Evolutionary conservation across 2,888 invertebrate genomes (phyloP), one percentile per base, ranked within the genome.

Genomic region (Oligia latruncula): DNA sequence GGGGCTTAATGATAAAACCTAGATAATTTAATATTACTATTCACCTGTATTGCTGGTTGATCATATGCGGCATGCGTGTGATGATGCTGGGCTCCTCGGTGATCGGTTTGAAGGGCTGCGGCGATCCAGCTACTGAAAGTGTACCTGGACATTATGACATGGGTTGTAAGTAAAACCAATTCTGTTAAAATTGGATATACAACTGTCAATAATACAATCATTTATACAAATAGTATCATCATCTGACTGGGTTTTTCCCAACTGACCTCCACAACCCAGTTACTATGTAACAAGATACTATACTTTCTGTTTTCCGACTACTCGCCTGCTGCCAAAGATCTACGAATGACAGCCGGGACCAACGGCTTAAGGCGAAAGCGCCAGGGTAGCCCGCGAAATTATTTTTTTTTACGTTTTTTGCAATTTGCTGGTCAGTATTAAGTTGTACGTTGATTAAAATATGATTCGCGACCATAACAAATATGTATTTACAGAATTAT

Each of bases 21-120:
- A 58, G 29, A 23, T 3, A 58, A 35, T n/a, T 11, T n/a, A 11
- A 58, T 60, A n/a, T 0, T 11, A 74, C 9, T 17, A 65, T 20
- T 52, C 62, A 96, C 97, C 97, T 95, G 91, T 96, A 97, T 81
- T 96, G 96, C 64, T 96, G 97, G 84, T 95, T 96, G 90, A 97
- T 93, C 95, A 97, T 96, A 80, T 97, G 97, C 81, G 97, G 97
- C 97, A 97, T 97, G 64, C 97, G 90, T 0, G 97, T 97, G 87
- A 97, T 97, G 88, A 97, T 93, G 90, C 96, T 96, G 74, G 97
- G 97, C 88, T 97, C 97, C 88, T 97, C 97, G 0, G 95, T 85
- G 68, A 95, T 93, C 4, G 97, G 97, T 84, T 95, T 95, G 93
- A 95, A 97, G 2, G 97, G 97, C 89, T 97, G 97, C 85, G 97